These are phyloP conservation scores for Hydractinia echinata DNA, from an alignment of 30 jellyfish, hydroid and myxozoan genomes.

Conservation along the genomic window DNA sequence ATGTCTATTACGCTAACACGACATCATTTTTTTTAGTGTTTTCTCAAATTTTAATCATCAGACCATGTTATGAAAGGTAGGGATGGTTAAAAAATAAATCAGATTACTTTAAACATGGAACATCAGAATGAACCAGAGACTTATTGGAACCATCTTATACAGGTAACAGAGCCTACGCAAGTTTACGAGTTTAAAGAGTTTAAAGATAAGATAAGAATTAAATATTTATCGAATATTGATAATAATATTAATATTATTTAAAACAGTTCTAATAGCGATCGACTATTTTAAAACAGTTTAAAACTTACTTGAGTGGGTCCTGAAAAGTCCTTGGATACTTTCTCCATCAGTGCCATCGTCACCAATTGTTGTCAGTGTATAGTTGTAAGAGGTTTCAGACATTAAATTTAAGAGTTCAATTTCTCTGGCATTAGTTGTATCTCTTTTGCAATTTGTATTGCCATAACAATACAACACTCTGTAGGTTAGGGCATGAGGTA, in stretches of 20 bases:
- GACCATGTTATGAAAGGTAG: too few species aligned
- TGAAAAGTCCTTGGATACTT: background rate
- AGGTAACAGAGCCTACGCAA: too few species aligned
- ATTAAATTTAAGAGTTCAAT: background rate
- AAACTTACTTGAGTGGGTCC: background rate
- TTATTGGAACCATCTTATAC: too few species aligned
- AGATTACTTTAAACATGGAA: too few species aligned
- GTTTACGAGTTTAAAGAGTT: too few species aligned
- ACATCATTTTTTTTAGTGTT: too few species aligned
- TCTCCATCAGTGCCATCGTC: constrained; percentile 1
- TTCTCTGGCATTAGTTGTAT: background rate
- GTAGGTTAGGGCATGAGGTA: background rate
- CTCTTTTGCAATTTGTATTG: background rate
- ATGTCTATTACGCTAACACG: too few species aligned
- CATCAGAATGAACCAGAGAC: too few species aligned
- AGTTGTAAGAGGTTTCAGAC: background rate
- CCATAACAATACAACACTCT: background rate
- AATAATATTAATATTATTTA: background rate
- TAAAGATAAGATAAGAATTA: background rate
- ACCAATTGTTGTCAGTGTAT: background rate
- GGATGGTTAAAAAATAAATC: too few species aligned
- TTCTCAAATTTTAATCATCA: too few species aligned
- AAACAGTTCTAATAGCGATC: too few species aligned
- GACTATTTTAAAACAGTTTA: too few species aligned
- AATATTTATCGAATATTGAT: background rate